Base-by-base conservation (phyloP, 2,888 invertebrate species). In the Euproctis similis region DNA sequence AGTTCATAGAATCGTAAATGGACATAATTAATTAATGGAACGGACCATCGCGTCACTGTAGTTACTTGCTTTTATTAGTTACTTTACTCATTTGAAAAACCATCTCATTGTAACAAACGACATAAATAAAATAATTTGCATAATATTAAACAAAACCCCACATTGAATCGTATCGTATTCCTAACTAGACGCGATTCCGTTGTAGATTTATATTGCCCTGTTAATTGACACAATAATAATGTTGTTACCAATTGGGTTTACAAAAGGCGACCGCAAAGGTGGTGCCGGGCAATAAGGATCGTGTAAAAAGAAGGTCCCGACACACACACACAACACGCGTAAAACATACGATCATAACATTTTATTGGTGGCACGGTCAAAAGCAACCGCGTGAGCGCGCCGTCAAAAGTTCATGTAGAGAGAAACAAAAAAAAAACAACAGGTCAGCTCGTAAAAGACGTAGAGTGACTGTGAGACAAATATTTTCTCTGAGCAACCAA, bases 321-420 rank as follows among this genome's bases (percentile, higher is more conserved):
- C 82, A 73, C 71, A 77, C 82, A 73, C 71, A 77, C 61, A 65
- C 68, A 75, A 76, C 78, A 72, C 73, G 81, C 81, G 82, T 81
- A 80, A 82, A 84, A 80, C 84, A 82, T 72, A 82, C 82, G 75
- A 78, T 77, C 78, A 81, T 84, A 84, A 84, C 77, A 77, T 84
- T 84, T 84, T 84, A 84, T 84, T 84, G 80, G 84, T 78, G 75
- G 71, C 63, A 65, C 70, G 74, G 84, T 77, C 80, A 78, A 82
- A 80, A 77, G 78, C 80, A 74, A 75, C 77, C 80, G 78, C 78
- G 70, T 60, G 72, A 69, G 69, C 76, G 71, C 76, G 72, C 70
- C 77, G 69, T 74, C 76, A 72, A 73, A 73, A 80, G 78, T 80
- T 77, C 82, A 80, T 73, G 68, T 54, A 74, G 73, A 72, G 74